Percentiles rank a stretch among this genome's conserved stretches.
Evolutionary conservation across 2,113 vertebrate genomes (phyloP).

Genomic region (Donacobius atricapilla): DNA sequence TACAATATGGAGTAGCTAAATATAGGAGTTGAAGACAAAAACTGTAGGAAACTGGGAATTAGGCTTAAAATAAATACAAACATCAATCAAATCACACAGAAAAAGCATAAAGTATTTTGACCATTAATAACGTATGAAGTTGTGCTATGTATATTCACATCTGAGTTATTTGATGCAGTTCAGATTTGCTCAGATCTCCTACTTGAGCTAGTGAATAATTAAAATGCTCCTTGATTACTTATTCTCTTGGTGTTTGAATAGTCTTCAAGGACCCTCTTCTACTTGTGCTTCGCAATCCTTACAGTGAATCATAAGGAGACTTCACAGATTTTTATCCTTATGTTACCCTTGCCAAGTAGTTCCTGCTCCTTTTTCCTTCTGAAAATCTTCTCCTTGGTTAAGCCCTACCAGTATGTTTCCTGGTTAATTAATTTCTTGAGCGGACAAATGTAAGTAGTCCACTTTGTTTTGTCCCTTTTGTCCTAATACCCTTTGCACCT

Average conservation of each 20-base stretch:
- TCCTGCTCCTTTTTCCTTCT: neutral
- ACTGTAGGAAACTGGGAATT: neutral
- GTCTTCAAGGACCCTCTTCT: neutral
- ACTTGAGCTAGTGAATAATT: neutral
- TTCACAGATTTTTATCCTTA: neutral
- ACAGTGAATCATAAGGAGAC: neutral
- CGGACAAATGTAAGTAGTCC: neutral
- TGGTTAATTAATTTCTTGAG: neutral
- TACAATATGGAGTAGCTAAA: neutral
- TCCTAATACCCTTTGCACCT: neutral
- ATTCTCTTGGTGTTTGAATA: neutral
- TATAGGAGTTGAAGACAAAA: neutral
- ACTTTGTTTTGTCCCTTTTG: neutral
- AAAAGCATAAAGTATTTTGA: neutral
- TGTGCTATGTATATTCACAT: neutral
- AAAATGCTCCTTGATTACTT: slow-evolving; percentile 4
- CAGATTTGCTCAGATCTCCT: neutral
- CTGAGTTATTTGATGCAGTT: neutral
- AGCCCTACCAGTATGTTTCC: neutral
- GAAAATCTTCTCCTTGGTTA: neutral
- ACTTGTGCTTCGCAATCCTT: neutral
- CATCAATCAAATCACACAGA: neutral
- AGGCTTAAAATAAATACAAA: slow-evolving; percentile 16
- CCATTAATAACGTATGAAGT: neutral
- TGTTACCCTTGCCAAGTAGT: neutral